phyloP scores from a whole-genome alignment of 2,113 vertebrate species.

The Pleuronectes platessa region DNA sequence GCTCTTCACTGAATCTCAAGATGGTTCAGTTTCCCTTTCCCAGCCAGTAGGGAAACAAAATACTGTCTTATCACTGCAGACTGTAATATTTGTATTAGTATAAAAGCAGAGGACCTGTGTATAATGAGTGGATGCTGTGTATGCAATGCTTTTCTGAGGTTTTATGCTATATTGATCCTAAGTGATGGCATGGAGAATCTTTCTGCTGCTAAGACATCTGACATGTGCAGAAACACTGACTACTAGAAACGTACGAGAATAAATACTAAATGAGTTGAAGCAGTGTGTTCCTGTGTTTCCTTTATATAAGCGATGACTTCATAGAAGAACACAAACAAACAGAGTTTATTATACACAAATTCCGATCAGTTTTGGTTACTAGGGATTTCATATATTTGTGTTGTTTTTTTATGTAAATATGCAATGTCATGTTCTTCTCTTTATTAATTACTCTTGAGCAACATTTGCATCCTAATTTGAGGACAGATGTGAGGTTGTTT shows the following conservation, averaged over 20 bases:
- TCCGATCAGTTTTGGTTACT: no score
- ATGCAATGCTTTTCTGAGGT: not conserved
- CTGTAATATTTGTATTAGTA: not conserved
- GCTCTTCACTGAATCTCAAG: conserved; percentile 1
- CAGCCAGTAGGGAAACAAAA: no score
- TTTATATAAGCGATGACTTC: not conserved
- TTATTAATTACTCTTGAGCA: no score
- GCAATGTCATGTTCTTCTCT: no score
- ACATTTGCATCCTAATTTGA: no score
- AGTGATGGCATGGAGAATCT: not conserved
- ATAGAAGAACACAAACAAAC: no score
- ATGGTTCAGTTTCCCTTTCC: not conserved
- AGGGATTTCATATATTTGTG: no score
- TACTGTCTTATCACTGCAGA: not conserved
- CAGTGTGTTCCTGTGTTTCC: not conserved
- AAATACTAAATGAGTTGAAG: conserved; percentile 1
- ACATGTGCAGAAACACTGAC: not conserved
- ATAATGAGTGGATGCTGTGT: not conserved
- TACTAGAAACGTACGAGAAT: not conserved
- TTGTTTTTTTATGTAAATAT: not conserved
- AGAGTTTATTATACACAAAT: not conserved
- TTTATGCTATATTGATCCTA: not conserved
- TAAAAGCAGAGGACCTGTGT: not conserved
- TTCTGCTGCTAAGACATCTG: not conserved
- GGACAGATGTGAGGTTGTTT: no score